Evolutionary conservation across 2,113 vertebrate species (phyloP).

Genomic region (Scytalopus superciliaris): DNA sequence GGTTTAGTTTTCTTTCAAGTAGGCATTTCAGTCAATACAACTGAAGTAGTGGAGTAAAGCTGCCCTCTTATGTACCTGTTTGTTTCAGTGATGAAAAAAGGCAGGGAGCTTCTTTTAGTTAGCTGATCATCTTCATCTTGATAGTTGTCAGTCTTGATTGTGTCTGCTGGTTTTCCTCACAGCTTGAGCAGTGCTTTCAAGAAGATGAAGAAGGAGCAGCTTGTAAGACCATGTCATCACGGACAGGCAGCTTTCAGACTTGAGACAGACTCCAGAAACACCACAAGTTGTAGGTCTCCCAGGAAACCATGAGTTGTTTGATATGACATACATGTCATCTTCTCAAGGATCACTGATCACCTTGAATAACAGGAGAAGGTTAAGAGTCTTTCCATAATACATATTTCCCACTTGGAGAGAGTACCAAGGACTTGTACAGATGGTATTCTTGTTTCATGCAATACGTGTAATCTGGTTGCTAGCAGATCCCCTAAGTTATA

Average conservation of each 20-base stretch:
- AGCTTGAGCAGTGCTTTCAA: not conserved
- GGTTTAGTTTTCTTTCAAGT: not conserved
- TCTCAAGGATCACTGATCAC: not conserved
- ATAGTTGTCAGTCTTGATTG: not conserved
- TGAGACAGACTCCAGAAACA: not conserved
- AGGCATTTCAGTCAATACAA: not conserved
- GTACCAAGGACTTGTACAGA: not conserved
- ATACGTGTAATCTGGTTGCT: not conserved
- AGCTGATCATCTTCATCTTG: not conserved
- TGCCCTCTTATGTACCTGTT: not conserved
- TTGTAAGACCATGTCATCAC: not conserved
- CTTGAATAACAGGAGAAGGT: not conserved
- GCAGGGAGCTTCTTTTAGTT: not conserved
- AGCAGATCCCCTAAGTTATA: not conserved
- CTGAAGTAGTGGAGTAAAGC: not conserved
- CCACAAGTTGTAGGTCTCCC: not conserved
- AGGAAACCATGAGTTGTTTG: not conserved
- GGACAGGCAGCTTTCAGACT: not conserved
- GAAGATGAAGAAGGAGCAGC: not conserved
- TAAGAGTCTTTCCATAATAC: not conserved
- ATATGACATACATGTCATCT: fast-evolving
- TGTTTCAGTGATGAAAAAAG: not conserved
- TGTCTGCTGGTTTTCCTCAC: not conserved
- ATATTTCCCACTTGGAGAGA: not conserved
- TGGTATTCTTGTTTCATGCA: not conserved